A percentile compares a stretch with the other conserved stretches of the same genome.
phyloP scores from a whole-genome alignment of 2,797 vertebrate genomes.

The Graptemys geographica region DNA sequence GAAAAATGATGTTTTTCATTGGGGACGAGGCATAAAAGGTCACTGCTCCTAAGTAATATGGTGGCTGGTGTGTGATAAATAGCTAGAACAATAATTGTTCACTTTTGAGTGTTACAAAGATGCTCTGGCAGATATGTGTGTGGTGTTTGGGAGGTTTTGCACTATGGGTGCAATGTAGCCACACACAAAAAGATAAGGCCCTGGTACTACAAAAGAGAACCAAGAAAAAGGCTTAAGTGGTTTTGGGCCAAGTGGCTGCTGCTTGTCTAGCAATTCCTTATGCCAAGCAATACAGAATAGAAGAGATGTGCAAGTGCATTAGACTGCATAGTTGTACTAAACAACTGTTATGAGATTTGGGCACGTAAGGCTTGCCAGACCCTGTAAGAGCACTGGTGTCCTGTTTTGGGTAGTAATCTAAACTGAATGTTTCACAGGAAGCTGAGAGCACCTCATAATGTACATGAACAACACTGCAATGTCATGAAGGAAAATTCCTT shows the following conservation, averaged over 20 bases:
- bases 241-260: background rate
- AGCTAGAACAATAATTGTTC: background rate
- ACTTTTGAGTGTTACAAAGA: background rate
- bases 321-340: background rate
- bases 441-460: rapidly evolving
- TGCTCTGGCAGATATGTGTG: background rate
- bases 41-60: background rate
- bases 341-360: background rate
- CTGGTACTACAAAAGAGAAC: background rate
- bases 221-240: background rate
- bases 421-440: background rate
- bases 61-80: background rate
- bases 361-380: background rate
- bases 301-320: background rate
- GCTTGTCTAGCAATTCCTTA: background rate
- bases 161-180: background rate
- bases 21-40: rapidly evolving
- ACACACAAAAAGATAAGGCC: background rate
- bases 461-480: rapidly evolving
- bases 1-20: background rate
- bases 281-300: background rate
- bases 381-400: background rate
- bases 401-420: background rate
- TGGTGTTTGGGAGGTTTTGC: background rate
- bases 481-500: background rate